A percentile compares a stretch with the other conserved stretches of the same genome.
Conservation (phyloP, 2,797 vertebrate genomes). For the Fratercula arctica region DNA sequence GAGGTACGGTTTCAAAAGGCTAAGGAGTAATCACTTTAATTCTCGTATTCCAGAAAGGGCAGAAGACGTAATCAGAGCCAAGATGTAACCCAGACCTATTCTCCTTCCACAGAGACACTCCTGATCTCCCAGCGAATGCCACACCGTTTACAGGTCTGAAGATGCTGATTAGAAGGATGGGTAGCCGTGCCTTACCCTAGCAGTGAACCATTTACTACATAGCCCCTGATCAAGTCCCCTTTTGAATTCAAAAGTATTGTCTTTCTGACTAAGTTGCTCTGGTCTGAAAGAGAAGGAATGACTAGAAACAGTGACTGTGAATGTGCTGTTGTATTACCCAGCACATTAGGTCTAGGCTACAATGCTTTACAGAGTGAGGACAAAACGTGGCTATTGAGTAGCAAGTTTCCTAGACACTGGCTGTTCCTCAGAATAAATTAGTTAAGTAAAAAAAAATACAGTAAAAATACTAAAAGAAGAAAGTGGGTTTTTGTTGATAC, state of each 20-base stretch:
- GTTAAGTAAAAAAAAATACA: background rate
- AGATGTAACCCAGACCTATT: background rate
- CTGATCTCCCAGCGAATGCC: background rate
- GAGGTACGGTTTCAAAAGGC: background rate
- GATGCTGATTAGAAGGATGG: background rate
- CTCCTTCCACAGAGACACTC: background rate
- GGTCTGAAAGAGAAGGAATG: background rate
- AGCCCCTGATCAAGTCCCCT: background rate
- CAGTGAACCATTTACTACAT: background rate
- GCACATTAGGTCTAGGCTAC: background rate
- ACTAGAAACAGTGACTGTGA: background rate
- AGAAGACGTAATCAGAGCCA: background rate
- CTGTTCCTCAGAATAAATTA: background rate
- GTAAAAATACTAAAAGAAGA: background rate
- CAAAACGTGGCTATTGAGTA: background rate
- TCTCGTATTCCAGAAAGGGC: background rate
- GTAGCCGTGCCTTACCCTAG: background rate
- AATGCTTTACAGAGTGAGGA: accelerated
- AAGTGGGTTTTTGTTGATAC: background rate
- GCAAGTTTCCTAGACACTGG: background rate
- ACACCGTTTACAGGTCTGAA: background rate
- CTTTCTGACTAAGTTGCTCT: background rate
- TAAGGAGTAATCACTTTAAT: background rate
- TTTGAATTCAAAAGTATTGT: background rate
- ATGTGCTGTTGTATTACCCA: background rate